A percentile compares a stretch with the other conserved stretches of the same genome.
These are phyloP conservation scores for Cynopterus brachyotis DNA, from an alignment of 2,113 vertebrate genomes.

Conservation along the genomic window DNA sequence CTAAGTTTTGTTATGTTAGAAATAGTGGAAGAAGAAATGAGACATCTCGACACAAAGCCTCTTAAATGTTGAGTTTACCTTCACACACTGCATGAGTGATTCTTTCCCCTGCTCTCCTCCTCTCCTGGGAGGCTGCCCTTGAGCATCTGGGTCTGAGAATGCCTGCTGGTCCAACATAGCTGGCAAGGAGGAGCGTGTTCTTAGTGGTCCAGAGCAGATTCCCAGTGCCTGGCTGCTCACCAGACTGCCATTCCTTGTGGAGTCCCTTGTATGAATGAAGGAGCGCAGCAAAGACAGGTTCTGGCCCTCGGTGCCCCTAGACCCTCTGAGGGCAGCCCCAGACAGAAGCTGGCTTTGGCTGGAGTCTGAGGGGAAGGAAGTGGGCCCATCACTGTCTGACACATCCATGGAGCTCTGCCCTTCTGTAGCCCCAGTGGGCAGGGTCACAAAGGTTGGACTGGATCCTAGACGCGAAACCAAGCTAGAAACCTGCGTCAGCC, in stretches of 20 bases:
- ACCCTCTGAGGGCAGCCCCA: not conserved
- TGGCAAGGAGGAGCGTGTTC: slow-evolving; percentile 67
- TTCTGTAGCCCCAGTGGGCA: not conserved
- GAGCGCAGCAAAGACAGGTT: slow-evolving; percentile 11
- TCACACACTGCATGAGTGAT: slow-evolving; percentile 88
- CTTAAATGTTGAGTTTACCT: slow-evolving; percentile 82
- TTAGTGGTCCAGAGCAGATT: slow-evolving; percentile 39
- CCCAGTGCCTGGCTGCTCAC: not conserved
- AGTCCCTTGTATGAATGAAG: not conserved
- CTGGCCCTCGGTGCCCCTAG: not conserved
- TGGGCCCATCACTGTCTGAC: slow-evolving; percentile 38
- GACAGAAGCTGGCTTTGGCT: slow-evolving; percentile 47
- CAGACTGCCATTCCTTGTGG: slow-evolving; percentile 42
- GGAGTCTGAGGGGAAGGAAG: slow-evolving; percentile 34
- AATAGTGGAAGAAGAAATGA: not conserved
- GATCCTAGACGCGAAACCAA: slow-evolving; percentile 86
- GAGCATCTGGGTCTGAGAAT: slow-evolving; percentile 43
- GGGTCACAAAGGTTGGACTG: slow-evolving; percentile 72
- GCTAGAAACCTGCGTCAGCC: slow-evolving; percentile 87
- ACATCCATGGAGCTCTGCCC: slow-evolving; percentile 34
- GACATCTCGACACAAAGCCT: not conserved
- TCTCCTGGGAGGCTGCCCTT: not conserved
- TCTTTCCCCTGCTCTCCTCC: slow-evolving; percentile 64
- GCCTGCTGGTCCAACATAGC: slow-evolving; percentile 65
- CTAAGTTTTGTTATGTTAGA: not conserved